Conservation (phyloP, 2,888 invertebrate genomes). For the Pasiphila rectangulata region DNA sequence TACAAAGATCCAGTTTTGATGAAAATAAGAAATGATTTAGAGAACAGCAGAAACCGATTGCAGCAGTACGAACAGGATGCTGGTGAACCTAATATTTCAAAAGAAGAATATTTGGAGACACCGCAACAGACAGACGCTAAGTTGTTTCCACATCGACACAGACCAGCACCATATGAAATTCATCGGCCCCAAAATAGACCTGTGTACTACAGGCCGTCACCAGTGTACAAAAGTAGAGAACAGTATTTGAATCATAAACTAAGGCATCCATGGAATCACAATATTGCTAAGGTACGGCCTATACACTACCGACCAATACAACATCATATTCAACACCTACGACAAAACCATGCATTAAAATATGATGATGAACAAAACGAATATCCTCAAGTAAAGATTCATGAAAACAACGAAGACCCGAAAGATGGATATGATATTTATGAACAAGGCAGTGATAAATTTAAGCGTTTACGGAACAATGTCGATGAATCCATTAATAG, state of each 20-base stretch:
- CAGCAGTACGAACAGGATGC: slow-evolving; percentile 62
- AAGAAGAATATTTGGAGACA: slow-evolving; percentile 64
- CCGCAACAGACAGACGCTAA: slow-evolving; percentile 60
- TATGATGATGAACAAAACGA: slow-evolving; percentile 72
- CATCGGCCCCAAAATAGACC: slow-evolving; percentile 64
- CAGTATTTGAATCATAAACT: slow-evolving; percentile 61
- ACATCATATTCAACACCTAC: slow-evolving; percentile 60
- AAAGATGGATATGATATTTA: slow-evolving; percentile 81
- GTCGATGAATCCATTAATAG: slow-evolving; percentile 67
- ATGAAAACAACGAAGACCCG: slow-evolving; percentile 51
- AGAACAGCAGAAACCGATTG: slow-evolving; percentile 53
- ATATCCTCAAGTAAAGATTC: slow-evolving; percentile 63
- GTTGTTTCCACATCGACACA: slow-evolving; percentile 59
- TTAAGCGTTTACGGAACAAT: slow-evolving; percentile 58
- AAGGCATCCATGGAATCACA: slow-evolving; percentile 69
- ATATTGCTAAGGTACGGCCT: slow-evolving; percentile 67
- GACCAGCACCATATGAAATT: slow-evolving; percentile 60
- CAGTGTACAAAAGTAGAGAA: slow-evolving; percentile 46
- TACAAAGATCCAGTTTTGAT: slow-evolving; percentile 62
- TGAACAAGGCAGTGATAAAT: slow-evolving; percentile 70
- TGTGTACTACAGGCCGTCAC: slow-evolving; percentile 56
- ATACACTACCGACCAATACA: slow-evolving; percentile 67
- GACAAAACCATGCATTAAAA: slow-evolving; percentile 66
- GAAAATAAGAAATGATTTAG: slow-evolving; percentile 60
- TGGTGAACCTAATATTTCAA: slow-evolving; percentile 54